phyloP scores from a whole-genome alignment of 2,797 vertebrate species.

The Squalus acanthias region DNA sequence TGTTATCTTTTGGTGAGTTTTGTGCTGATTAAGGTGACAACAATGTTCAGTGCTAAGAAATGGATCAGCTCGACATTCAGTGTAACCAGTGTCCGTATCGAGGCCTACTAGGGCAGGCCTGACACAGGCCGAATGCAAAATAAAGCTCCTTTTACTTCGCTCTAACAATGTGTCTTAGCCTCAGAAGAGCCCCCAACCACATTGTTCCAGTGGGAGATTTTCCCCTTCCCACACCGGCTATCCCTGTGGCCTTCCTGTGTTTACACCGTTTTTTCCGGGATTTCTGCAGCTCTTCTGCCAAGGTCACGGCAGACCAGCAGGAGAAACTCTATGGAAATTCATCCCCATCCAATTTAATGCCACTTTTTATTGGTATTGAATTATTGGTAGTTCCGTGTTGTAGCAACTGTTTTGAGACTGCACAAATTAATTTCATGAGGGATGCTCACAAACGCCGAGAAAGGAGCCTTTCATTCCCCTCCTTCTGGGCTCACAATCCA shows the following conservation, averaged over 20 bases:
- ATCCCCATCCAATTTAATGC: background rate
- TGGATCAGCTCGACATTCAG: too few relatives aligned
- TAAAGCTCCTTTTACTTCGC: background rate
- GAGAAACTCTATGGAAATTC: background rate
- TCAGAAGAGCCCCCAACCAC: background rate
- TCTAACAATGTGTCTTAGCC: background rate
- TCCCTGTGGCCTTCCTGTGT: background rate
- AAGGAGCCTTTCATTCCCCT: background rate
- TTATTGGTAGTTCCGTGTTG: background rate
- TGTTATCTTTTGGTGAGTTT: background rate
- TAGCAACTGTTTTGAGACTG: background rate
- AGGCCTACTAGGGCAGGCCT: background rate
- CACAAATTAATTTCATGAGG: background rate
- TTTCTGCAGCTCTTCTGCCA: background rate
- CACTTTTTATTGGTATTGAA: background rate
- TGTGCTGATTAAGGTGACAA: background rate
- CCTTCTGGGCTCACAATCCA: background rate
- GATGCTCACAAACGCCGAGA: too few relatives aligned
- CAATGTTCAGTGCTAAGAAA: background rate
- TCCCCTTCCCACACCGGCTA: background rate
- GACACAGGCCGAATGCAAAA: background rate
- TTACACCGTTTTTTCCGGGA: background rate
- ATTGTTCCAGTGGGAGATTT: background rate
- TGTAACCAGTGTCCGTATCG: background rate
- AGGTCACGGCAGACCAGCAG: background rate